Base-by-base conservation (phyloP, 2,113 vertebrate species). In the Phaethornis superciliosus region DNA sequence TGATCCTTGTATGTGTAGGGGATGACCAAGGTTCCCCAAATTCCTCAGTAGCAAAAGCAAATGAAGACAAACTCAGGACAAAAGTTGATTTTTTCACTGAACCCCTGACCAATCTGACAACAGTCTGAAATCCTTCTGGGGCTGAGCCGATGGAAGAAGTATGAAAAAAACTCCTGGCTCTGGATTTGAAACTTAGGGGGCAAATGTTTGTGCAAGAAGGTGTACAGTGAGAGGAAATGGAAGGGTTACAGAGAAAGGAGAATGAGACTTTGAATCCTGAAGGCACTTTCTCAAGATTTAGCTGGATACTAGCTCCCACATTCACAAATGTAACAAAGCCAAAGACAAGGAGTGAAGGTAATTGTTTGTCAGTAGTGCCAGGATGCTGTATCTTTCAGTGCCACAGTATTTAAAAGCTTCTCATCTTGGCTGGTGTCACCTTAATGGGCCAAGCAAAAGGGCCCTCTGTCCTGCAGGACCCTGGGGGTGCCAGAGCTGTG, bases 391-490 rank as follows among this genome's bases (percentile, higher is more conserved):
- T 33, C 32, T 76, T 88, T 76, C 40, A 40, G 19, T 49, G 30
- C 12, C 24, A 23, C 44, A 59, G 15, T 18, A 27, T 26, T 63
- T 60, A 68, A 55, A 8, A 40, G 9, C 23, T 28, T 19, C 7
- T 40, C 47, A 58, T 26, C 5, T 12, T 42, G 21, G 1, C 37
- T 70, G 28, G 15, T 59, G n/a, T 7, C 54, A 46, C 46, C 8
- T 19, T 12, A 30, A 4, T 3, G 14, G 16, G 28, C 2, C 12
- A 44, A 85, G 40, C 1, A 71, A 27, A 51, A 51, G 28, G 1
- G 2, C 9, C 5, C 30, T 69, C n/a, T 60, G 15, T 47, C 32
- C 51, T 16, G 4, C n/a, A 20, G 0, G 4, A 6, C n/a, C 0
- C 0, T 17, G 30, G 15, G 18, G 26, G 8, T 32, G 23, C 3